A percentile compares a stretch with the other conserved stretches of the same genome.
These are phyloP conservation scores for Calvadosia cruxmelitensis DNA, from an alignment of 30 jellyfish, hydroid and myxozoan genomes.

Conservation along the genomic window DNA sequence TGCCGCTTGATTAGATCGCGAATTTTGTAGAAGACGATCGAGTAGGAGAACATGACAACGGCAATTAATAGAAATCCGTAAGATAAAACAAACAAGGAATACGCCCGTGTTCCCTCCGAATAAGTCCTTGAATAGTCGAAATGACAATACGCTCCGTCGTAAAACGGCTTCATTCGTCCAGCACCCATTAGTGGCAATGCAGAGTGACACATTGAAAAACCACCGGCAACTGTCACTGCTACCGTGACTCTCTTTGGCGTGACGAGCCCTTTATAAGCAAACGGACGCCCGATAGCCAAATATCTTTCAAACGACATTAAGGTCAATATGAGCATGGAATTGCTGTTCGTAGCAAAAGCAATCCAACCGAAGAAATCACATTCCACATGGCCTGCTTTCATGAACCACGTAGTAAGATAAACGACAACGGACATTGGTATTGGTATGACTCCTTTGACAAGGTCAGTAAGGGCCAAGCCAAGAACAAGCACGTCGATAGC, in stretches of 20 bases:
- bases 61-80: constrained; percentile 51
- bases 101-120: constrained; percentile 15
- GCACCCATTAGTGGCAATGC: constrained; percentile 51
- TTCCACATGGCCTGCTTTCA: constrained; percentile 15
- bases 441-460: constrained; percentile 65
- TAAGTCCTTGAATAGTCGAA: constrained; percentile 37
- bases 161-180: constrained; percentile 58
- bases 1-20: constrained; percentile 67
- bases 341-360: constrained; percentile 73
- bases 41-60: constrained; percentile 51
- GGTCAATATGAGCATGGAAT: constrained; percentile 73
- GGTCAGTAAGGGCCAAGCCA: constrained; percentile 69
- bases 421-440: constrained; percentile 69
- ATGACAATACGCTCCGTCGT: constrained; percentile 79
- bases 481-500: constrained; percentile 59
- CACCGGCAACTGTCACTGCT: constrained; percentile 25
- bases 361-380: constrained; percentile 84
- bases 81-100: constrained; percentile 37
- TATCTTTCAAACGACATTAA: constrained; percentile 74
- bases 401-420: constrained; percentile 39
- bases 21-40: constrained; percentile 61
- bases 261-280: constrained; percentile 48
- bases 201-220: constrained; percentile 42
- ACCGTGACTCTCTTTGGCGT: constrained; percentile 42
- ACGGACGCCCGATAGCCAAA: constrained; percentile 68